Conservation (phyloP, 2,797 vertebrate species). For the Pseudocheirus occidentalis region DNA sequence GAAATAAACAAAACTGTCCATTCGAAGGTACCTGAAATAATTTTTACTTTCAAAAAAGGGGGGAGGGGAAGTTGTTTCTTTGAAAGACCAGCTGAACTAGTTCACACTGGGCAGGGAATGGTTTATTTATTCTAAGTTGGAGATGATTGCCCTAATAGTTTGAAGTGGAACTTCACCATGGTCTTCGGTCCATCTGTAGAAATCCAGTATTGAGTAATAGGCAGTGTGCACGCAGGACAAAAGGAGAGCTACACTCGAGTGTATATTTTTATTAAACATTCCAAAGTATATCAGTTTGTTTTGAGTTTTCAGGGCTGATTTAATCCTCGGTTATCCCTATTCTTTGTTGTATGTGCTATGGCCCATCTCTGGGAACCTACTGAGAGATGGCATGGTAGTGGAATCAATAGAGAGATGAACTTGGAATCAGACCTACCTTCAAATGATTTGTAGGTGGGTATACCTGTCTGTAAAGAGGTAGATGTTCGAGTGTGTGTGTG, state of each 20-base stretch:
- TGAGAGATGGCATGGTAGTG: neutral
- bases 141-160: neutral
- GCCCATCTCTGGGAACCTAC: constrained; percentile 43
- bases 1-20: neutral
- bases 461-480: neutral
- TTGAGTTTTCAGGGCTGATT: neutral
- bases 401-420: neutral
- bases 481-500: neutral
- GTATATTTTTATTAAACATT: neutral
- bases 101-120: neutral
- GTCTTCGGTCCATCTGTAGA: neutral
- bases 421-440: neutral
- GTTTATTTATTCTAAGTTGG: neutral
- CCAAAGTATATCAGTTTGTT: neutral
- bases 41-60: neutral
- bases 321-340: neutral
- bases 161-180: neutral
- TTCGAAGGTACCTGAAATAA: neutral
- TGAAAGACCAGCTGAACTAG: neutral
- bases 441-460: neutral
- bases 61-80: neutral
- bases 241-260: neutral
- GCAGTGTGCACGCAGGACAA: neutral
- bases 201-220: neutral
- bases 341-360: constrained; percentile 38